Evolutionary conservation across 2,113 vertebrate species (phyloP).

Genomic region (Panthera tigris): DNA sequence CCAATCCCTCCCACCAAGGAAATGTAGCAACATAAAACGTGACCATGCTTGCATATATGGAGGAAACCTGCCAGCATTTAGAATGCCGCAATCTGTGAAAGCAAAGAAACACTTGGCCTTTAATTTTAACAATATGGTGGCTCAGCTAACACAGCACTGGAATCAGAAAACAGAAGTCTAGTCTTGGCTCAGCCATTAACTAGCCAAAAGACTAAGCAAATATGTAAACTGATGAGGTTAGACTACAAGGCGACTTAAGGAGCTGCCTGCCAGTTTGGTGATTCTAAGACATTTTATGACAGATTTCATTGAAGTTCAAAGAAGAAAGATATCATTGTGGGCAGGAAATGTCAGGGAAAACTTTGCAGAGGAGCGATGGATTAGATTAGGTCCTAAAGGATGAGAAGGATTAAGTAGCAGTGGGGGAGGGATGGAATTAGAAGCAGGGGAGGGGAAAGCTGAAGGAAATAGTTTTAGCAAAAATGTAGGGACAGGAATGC

Average conservation of each 20-base stretch:
- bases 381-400: conserved; percentile 43
- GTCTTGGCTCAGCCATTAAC: not conserved
- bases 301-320: conserved; percentile 42
- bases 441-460: not conserved
- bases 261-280: not conserved
- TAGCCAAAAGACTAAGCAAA: not conserved
- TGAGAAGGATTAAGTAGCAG: conserved; percentile 46
- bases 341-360: not conserved
- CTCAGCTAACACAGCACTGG: not conserved
- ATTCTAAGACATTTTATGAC: conserved; percentile 33
- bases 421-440: not conserved
- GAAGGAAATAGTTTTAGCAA: conserved; percentile 28
- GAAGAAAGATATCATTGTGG: conserved; percentile 6
- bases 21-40: not conserved
- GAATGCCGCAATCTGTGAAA: not conserved
- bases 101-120: not conserved
- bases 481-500: not conserved
- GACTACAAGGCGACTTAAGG: not conserved
- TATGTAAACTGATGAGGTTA: not conserved
- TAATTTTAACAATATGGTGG: not conserved
- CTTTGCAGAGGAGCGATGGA: not conserved
- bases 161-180: not conserved
- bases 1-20: not conserved
- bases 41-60: no score
- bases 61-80: not conserved